Conservation (phyloP, 2,888 invertebrate genomes). For the Lasioglossum pauxillum region DNA sequence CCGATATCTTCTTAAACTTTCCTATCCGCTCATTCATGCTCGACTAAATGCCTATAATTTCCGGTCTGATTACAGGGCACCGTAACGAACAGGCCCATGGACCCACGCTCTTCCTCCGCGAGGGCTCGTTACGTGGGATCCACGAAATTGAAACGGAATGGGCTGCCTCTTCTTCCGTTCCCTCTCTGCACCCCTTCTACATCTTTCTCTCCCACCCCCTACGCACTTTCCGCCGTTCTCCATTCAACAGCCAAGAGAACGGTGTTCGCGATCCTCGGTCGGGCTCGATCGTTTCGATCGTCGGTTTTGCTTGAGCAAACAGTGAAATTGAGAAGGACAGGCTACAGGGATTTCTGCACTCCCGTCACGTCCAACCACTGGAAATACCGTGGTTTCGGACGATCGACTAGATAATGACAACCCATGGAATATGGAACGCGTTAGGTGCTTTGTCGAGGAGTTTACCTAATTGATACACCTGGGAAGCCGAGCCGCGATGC, state of each 20-base stretch:
- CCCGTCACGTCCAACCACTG: slow-evolving; percentile 16
- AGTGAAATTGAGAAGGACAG: slow-evolving; percentile 65
- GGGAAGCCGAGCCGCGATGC: not conserved
- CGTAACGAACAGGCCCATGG: slow-evolving; percentile 75
- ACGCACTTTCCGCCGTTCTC: not conserved
- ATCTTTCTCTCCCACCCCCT: slow-evolving; percentile 1
- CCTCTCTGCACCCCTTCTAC: slow-evolving; percentile 29
- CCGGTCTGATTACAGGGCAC: slow-evolving; percentile 82
- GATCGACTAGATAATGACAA: slow-evolving; percentile 34
- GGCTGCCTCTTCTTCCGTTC: slow-evolving; percentile 47
- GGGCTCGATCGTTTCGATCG: not conserved
- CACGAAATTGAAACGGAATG: slow-evolving; percentile 79
- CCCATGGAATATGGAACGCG: not conserved
- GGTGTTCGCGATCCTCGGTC: not conserved
- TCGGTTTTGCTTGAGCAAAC: slow-evolving; percentile 65
- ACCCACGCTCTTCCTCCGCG: slow-evolving; percentile 47
- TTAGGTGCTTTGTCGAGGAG: not conserved
- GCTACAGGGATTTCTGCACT: slow-evolving; percentile 12
- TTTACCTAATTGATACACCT: not conserved
- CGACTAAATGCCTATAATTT: slow-evolving; percentile 84
- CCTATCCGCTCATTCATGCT: slow-evolving; percentile 82
- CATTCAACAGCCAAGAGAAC: not conserved
- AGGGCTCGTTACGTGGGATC: slow-evolving; percentile 74
- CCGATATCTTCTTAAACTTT: slow-evolving; percentile 81
- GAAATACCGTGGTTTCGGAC: slow-evolving; percentile 17